These are phyloP conservation scores for Crax fasciolata DNA, from an alignment of 2,797 vertebrate species.

Conservation along the genomic window DNA sequence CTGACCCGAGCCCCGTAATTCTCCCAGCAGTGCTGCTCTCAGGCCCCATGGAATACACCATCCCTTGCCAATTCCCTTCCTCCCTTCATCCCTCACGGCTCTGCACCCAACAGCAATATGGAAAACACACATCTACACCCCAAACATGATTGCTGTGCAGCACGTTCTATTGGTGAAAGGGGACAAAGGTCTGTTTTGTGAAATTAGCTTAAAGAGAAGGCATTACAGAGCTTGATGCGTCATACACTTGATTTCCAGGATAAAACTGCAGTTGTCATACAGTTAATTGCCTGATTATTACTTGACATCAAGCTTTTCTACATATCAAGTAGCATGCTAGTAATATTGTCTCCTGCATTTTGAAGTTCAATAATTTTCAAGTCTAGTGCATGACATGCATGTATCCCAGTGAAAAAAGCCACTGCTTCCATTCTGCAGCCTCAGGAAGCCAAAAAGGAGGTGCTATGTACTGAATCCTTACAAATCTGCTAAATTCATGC, in stretches of 20 bases:
- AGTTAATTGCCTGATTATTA: background rate
- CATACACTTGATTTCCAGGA: background rate
- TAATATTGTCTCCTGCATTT: background rate
- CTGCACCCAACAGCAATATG: background rate
- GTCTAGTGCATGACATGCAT: background rate
- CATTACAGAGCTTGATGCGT: fast-evolving
- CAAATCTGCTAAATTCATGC: background rate
- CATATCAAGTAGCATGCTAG: background rate
- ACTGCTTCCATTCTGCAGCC: background rate
- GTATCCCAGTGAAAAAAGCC: background rate
- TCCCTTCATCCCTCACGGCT: background rate
- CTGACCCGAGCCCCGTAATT: background rate
- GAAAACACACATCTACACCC: background rate
- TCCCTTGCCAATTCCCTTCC: background rate
- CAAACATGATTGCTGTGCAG: background rate
- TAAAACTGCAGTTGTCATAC: background rate
- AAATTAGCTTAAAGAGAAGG: background rate
- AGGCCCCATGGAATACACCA: background rate
- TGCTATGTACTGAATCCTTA: background rate
- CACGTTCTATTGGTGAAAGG: background rate
- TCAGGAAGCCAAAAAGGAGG: background rate
- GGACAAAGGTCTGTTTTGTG: background rate
- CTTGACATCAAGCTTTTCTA: background rate
- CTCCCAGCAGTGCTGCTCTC: constrained; percentile 35
- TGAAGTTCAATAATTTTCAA: background rate